Conservation (phyloP, 2,797 vertebrate species). For the Tenualosa thibaudeaui region DNA sequence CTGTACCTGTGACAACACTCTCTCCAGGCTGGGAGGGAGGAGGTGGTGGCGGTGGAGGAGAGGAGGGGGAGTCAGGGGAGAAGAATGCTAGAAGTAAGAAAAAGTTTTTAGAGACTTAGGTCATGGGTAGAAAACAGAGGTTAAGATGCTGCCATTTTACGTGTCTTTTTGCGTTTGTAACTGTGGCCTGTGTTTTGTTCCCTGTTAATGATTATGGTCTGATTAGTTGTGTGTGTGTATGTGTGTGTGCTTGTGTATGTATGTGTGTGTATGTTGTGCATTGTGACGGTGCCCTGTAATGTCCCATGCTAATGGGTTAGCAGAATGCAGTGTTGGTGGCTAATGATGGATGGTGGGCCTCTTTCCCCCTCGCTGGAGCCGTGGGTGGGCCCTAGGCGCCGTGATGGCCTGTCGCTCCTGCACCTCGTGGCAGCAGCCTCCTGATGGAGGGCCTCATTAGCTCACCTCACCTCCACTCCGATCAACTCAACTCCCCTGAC, state of each 20-base stretch:
- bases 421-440: conserved; percentile 48
- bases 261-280: neutral
- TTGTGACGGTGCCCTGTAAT: neutral
- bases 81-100: neutral
- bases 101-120: neutral
- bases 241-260: neutral
- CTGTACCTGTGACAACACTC: conserved; percentile 1
- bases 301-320: conserved; percentile 6
- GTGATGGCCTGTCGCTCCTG: neutral
- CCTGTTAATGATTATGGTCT: neutral
- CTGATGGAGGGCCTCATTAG: conserved; percentile 44
- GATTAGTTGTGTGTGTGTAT: too few species aligned
- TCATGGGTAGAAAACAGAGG: neutral
- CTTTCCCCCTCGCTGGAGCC: neutral
- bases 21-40: neutral
- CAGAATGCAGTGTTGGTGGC: neutral
- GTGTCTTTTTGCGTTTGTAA: neutral
- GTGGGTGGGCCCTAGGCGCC: neutral
- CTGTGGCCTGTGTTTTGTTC: neutral
- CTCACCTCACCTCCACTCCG: neutral
- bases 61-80: too few species aligned
- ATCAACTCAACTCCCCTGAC: neutral
- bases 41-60: too few species aligned
- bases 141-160: neutral
- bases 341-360: neutral